phyloP scores from a whole-genome alignment of 2,797 vertebrate species.

The Chaunax sp. region DNA sequence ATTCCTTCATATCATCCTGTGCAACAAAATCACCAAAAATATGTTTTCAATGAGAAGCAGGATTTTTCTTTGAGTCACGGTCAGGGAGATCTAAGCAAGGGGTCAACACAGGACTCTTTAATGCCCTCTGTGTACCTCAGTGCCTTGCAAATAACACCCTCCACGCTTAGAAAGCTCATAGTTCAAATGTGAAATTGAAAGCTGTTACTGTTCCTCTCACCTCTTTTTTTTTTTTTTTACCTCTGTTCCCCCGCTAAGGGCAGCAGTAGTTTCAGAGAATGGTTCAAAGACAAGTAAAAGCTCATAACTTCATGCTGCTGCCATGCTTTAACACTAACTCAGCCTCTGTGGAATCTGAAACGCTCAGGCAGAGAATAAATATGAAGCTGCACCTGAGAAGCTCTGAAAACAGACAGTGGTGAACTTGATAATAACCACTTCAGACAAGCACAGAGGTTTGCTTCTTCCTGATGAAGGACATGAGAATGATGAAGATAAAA shows the following conservation, averaged over 20 bases:
- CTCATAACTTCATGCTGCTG: constrained; percentile 40
- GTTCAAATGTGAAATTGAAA: constrained; percentile 64
- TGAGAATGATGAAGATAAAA: constrained; percentile 34
- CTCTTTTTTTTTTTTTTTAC: constrained; percentile 48
- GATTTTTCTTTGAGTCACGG: constrained; percentile 28
- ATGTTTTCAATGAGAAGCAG: constrained; percentile 18
- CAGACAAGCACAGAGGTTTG: constrained; percentile 41
- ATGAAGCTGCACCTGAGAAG: constrained; percentile 50
- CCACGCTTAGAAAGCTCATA: constrained; percentile 30
- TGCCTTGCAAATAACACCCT: constrained; percentile 47
- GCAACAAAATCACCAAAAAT: constrained; percentile 9
- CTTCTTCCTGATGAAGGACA: constrained; percentile 31
- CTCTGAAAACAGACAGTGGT: constrained; percentile 51
- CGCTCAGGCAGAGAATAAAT: constrained; percentile 32
- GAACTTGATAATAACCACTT: constrained; percentile 34
- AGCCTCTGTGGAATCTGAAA: constrained; percentile 47
- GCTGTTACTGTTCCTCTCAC: constrained; percentile 55
- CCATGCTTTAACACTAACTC: constrained; percentile 43
- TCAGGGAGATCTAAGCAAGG: constrained; percentile 25
- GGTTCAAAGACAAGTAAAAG: constrained; percentile 65
- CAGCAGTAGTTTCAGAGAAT: constrained; percentile 49
- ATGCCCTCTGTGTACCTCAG: constrained; percentile 21
- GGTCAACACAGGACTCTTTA: constrained; percentile 42
- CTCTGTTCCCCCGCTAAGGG: constrained; percentile 53
- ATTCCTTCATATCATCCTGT: no score